These are phyloP conservation scores for Onychomys arenicola DNA, from an alignment of 2,797 vertebrate species.

Conservation along the genomic window DNA sequence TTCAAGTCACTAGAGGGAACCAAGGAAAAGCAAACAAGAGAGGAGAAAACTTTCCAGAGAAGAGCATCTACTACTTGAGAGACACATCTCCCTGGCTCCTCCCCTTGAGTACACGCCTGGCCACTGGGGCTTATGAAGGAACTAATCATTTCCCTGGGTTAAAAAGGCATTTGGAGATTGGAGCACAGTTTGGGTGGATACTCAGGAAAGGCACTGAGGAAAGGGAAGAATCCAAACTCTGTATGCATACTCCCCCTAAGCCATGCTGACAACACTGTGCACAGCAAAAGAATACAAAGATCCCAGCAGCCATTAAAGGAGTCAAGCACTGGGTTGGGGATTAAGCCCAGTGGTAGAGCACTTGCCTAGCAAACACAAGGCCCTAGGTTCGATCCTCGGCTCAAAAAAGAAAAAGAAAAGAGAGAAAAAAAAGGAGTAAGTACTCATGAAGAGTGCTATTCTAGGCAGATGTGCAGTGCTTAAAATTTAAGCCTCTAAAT, in stretches of 20 bases:
- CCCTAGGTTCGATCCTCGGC: too few relatives aligned
- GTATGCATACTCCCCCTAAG: not conserved
- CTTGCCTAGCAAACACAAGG: too few relatives aligned
- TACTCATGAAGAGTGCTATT: not conserved
- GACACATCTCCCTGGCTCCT: not conserved
- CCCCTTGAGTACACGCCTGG: not conserved
- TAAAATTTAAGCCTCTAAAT: conserved; percentile 24
- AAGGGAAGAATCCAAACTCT: not conserved
- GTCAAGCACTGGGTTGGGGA: not conserved
- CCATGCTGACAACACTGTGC: not conserved
- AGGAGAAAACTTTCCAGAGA: not conserved
- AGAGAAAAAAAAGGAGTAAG: too few relatives aligned
- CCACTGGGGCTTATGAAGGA: not conserved
- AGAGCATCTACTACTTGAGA: not conserved
- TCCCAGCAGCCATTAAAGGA: not conserved
- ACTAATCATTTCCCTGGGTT: too few relatives aligned
- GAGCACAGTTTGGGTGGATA: too few relatives aligned
- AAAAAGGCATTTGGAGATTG: not conserved
- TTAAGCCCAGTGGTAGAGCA: too few relatives aligned
- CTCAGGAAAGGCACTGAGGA: not conserved
- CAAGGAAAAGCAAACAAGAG: not conserved
- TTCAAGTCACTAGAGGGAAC: not conserved
- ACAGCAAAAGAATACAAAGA: not conserved
- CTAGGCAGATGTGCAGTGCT: not conserved
- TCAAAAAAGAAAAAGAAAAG: too few relatives aligned